Base-by-base conservation (phyloP, 2,888 invertebrate genomes). In the Cistogaster globosa region DNA sequence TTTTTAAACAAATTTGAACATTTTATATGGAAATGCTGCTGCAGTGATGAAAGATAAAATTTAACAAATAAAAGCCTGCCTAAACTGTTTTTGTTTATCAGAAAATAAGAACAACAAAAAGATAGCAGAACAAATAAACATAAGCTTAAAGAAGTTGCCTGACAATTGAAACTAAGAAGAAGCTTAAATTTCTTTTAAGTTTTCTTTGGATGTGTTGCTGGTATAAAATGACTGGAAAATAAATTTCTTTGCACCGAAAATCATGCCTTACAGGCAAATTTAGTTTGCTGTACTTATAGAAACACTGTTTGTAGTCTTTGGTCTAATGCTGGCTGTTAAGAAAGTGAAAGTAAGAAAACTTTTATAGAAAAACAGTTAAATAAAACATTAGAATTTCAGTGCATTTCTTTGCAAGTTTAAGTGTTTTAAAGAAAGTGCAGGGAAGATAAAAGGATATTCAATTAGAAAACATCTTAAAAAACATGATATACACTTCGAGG, bases 1-100 rank as follows among this genome's bases (percentile, higher is more conserved):
- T 42, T 42, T 42, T 2, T 12, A 12, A 12, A 42, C 42, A 42
- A 42, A 42, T 42, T 42, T 42, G 42, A 42, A 42, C 11, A 42
- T 42, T 42, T 42, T 12, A 1, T 12, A 11, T 12, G 12, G 42
- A 42, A 42, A 1, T 42, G 42, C 12, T 42, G 3, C 48, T 65
- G 65, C 32, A 42, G 16, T 12, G 42, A 69, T 42, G 38, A 18
- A 16, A 20, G 65, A 65, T 32, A 42, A 68, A 60, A 60, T 36
- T 68, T n/a, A 20, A 22, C 60, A 45, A 72, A 42, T 68, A 67
- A 48, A 42, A 69, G 68, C 26, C 65, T 65, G 65, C 69, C 63
- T 72, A 51, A 81, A 84, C 51, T 22, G 48, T 55, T 65, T 76
- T 80, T 55, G 71, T 76, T 80, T 80, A 80, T 42, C 71, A 36